Conservation (phyloP, 2,888 invertebrate genomes). For the Germaria angustata region DNA sequence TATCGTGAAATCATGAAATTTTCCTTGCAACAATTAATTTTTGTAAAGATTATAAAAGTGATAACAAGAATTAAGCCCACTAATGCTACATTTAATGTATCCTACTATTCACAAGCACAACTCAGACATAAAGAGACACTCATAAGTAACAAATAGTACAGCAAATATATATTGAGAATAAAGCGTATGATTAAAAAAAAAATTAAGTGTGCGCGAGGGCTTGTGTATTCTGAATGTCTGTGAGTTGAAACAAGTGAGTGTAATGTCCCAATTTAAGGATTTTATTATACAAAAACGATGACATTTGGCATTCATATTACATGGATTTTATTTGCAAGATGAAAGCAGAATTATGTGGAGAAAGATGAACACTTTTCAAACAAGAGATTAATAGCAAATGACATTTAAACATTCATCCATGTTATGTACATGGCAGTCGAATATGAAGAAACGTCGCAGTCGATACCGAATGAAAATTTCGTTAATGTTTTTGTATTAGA, state of each 20-base stretch:
- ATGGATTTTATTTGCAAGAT: background rate
- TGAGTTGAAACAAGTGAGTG: background rate
- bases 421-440: too few species aligned
- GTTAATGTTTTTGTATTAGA: too few species aligned
- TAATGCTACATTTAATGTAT: too few species aligned
- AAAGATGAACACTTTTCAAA: background rate
- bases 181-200: background rate
- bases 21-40: background rate
- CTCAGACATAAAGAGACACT: too few species aligned
- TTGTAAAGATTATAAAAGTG: background rate
- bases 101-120: too few species aligned
- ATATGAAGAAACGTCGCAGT: too few species aligned
- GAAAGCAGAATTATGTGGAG: background rate
- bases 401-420: background rate
- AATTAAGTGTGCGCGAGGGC: background rate
- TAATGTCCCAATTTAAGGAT: background rate
- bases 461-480: too few species aligned
- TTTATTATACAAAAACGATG: constrained; percentile 5
- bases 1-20: too few species aligned
- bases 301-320: background rate
- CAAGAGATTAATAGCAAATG: background rate
- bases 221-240: background rate
- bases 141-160: background rate
- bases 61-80: constrained; percentile 5
- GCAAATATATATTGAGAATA: background rate